These are phyloP conservation scores for Semaprochilodus insignis DNA, from an alignment of 2,797 vertebrate genomes.

Conservation along the genomic window DNA sequence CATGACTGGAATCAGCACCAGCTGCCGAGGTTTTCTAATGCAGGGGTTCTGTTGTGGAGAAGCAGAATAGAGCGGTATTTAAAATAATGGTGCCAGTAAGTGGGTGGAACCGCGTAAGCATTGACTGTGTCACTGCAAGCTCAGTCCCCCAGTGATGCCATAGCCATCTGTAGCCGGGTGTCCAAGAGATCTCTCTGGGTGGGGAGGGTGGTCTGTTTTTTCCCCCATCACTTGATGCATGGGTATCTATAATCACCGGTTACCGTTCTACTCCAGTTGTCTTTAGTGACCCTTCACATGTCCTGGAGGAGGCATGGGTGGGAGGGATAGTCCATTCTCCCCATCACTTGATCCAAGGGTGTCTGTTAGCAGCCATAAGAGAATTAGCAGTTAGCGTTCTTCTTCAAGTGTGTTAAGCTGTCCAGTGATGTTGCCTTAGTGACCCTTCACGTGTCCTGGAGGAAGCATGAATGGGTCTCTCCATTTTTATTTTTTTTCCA, in stretches of 20 bases:
- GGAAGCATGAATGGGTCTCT: too few relatives aligned
- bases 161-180: neutral
- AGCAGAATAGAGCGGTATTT: neutral
- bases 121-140: neutral
- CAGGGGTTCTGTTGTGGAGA: neutral
- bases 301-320: too few relatives aligned
- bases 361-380: neutral
- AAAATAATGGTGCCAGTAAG: neutral
- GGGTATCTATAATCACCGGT: too few relatives aligned
- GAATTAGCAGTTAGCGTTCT: neutral
- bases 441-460: neutral
- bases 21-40: conserved; percentile 10
- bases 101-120: too few relatives aligned
- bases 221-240: too few relatives aligned
- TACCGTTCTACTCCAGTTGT: too few relatives aligned
- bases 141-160: neutral
- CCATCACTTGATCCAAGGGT: too few relatives aligned
- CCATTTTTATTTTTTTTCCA: neutral
- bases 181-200: neutral
- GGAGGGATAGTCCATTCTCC: too few relatives aligned
- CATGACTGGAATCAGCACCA: conserved; percentile 29
- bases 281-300: too few relatives aligned
- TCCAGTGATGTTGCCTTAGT: too few relatives aligned
- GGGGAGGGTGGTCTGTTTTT: too few relatives aligned
- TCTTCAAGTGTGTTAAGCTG: neutral